phyloP scores from a whole-genome alignment of 1,140 invertebrate genomes.

The Apis dorsata region DNA sequence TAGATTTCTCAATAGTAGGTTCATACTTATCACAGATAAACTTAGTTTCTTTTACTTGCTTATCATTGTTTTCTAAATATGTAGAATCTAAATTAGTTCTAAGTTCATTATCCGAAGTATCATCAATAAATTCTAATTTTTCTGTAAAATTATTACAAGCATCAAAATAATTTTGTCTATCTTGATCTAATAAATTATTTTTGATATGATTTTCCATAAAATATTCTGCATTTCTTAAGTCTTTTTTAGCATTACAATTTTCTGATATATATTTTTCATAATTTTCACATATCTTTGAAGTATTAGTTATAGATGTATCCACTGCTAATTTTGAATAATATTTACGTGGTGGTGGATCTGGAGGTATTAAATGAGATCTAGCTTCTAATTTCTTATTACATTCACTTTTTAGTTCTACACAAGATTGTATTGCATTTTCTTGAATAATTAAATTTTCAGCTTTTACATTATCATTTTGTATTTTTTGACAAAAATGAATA shows the following conservation, averaged over 20 bases:
- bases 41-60: conserved; percentile 61
- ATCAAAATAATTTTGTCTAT: conserved; percentile 63
- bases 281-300: conserved; percentile 41
- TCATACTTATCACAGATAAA: conserved; percentile 63
- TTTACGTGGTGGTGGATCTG: conserved; percentile 79
- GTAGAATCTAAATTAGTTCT: conserved; percentile 44
- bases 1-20: conserved; percentile 63
- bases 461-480: conserved; percentile 40
- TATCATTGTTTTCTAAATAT: conserved; percentile 57
- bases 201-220: conserved; percentile 39
- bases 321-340: conserved; percentile 70
- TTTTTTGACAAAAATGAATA: conserved; percentile 34
- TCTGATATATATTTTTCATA: conserved; percentile 62
- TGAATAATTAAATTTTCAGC: conserved; percentile 13
- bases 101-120: conserved; percentile 49
- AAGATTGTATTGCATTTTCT: conserved; percentile 28
- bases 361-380: conserved; percentile 73
- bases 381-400: conserved; percentile 65
- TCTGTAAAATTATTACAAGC: conserved; percentile 70
- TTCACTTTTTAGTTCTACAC: conserved; percentile 51
- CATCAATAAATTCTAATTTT: conserved; percentile 70
- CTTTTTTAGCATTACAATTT: conserved; percentile 51
- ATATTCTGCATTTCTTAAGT: conserved; percentile 57
- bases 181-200: conserved; percentile 46
- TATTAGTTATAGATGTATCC: conserved; percentile 45